phyloP scores from a whole-genome alignment of 2,797 vertebrate species.

The Mormyrus proboscirostris region DNA sequence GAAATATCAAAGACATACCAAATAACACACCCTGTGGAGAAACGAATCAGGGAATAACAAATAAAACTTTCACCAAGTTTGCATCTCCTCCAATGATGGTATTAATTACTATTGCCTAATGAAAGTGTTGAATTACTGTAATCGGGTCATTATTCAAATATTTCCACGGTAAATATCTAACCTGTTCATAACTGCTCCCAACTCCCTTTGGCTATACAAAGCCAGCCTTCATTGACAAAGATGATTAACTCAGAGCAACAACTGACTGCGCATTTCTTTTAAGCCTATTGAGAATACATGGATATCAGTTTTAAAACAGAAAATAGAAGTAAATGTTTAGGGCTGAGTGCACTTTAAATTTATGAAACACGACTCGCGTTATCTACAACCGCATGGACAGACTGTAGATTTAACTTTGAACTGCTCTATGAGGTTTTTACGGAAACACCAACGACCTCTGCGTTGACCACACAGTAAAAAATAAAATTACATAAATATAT shows the following conservation, averaged over 20 bases:
- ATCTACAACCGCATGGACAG: background rate
- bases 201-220: background rate
- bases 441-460: conserved; percentile 8
- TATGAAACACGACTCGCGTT: background rate
- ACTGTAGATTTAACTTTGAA: conserved; percentile 6
- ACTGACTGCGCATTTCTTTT: background rate
- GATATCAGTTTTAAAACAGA: background rate
- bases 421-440: background rate
- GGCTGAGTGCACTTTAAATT: background rate
- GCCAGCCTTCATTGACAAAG: background rate
- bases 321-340: background rate
- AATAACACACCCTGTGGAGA: conserved; percentile 4
- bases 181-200: background rate
- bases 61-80: background rate
- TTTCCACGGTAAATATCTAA: conserved; percentile 5
- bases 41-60: background rate
- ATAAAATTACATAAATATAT: conserved; percentile 18
- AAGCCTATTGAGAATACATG: background rate
- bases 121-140: background rate
- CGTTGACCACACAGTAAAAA: background rate
- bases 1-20: background rate
- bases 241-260: conserved; percentile 3
- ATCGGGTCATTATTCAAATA: conserved; percentile 4
- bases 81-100: background rate
- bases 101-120: background rate